Base-by-base conservation (phyloP, 2,113 vertebrate species). In the Emydocephalus ijimae region DNA sequence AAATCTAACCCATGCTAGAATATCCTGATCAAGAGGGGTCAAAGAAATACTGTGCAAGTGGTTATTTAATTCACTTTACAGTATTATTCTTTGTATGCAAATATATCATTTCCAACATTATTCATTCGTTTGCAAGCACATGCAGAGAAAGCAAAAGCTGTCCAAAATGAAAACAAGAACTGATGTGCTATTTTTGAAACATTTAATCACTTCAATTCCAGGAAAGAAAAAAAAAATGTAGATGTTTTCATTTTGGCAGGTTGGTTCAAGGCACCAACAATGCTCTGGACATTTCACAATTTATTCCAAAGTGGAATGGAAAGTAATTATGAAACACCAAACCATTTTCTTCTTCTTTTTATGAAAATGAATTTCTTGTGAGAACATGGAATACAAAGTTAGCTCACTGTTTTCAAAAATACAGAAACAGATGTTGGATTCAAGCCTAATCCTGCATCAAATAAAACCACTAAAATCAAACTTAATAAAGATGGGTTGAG, bases 281-380 rank as follows among this genome's bases (percentile, higher is more conserved):
- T 92, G 88, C 48, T 85, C 89, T 92, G 21, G 69, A 92, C 69
- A 89, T 59, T 89, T 89, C 88, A 89, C 88, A 89, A 89, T 59
- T 88, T 74, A 52, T 89, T 92, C 91, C 29, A 87, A 89, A 74
- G 88, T 74, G 59, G 59, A 88, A 92, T 59, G 55, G 57, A 85
- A 89, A 85, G 54, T 85, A 92, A 89, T 92, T 92, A 92, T 39
- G 69, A 57, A 85, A 74, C 54, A 61, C 85, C 69, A 89, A 59
- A 85, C 69, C 74, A 81, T 81, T 43, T 81, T 74, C 85, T 59
- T 15, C 29, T 74, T 85, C 69, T 50, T 85, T 54, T 48, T 85
- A 89, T 74, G 52, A 89, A 89, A 86, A 92, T 74, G 52, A 85
- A 52, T 86, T 89, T 59, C 69, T 89, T 92, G 92, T 85, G 54